Base-by-base conservation (phyloP, 2,797 vertebrate species). In the Glyptemys insculpta region DNA sequence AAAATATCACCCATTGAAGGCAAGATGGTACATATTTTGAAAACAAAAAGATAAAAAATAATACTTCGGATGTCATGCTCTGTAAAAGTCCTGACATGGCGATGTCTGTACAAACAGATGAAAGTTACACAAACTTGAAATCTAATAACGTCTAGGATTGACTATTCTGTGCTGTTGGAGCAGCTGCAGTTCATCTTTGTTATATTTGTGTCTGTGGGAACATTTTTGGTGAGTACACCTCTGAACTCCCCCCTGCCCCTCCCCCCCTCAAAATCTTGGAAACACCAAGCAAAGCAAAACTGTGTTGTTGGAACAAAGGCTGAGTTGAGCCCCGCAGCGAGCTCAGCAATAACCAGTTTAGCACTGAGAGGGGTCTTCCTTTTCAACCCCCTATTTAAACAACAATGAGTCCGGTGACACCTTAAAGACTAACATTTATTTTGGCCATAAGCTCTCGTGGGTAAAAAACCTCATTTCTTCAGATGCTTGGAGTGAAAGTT, bases 61-160 rank as follows among this genome's bases (percentile, higher is more conserved):
- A 2, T 9, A 52, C 15, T 0, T 1, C 47, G 27, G 50, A 14
- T 76, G 21, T 27, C 34, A 52, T 54, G 59, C 65, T 29, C 56
- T 79, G 9, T 2, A 8, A 78, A 34, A 80, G 50, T 50, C 15
- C 79, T 50, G 31, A 34, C 80, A 0, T 50, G 50, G 50, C 15
- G 50, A 4, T 11, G 6, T 0, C 23, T 54, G 0, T 6, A 88
- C 59, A 44, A 37, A 56, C 4, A 3, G 6, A 1, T 11, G 21
- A 37, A 68, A 34, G 27, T 49, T 1, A 3, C 12, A 19, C 25
- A 34, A 1, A 18, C 23, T 23, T 34, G 59, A 79, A 41, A 12
- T 0, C 16, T 76, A 47, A 27, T 2, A 11, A 62, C 14, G 14
- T 25, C 31, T 62, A 16, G 31, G 85, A 82, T 1, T 4, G 25